Evolutionary conservation across 1,140 invertebrate genomes (phyloP).

Genomic region (Mesaphorura yosii): DNA sequence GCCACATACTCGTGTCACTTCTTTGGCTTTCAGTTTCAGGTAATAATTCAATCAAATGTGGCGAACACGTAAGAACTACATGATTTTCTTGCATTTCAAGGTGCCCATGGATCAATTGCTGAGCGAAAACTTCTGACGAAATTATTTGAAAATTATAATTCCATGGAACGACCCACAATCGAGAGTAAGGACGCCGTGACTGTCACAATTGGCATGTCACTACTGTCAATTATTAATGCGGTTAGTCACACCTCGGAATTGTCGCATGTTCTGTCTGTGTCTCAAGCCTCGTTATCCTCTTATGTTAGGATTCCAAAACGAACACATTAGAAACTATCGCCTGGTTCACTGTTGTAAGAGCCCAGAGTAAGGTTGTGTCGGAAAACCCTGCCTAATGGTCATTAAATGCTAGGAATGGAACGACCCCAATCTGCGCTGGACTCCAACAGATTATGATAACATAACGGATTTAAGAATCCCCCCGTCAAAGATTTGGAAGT

Average conservation of each 20-base stretch:
- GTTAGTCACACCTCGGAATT: not conserved
- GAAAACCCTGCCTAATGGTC: not conserved
- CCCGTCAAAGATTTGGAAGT: slow-evolving; percentile 3
- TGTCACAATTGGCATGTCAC: not conserved
- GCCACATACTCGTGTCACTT: too few relatives aligned
- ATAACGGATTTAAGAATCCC: slow-evolving; percentile 1
- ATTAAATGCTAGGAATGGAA: slow-evolving; percentile 5
- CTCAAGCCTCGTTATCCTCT: too few relatives aligned
- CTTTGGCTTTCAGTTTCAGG: too few relatives aligned
- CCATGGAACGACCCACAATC: not conserved
- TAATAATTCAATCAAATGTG: too few relatives aligned
- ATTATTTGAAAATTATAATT: not conserved
- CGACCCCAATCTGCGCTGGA: slow-evolving; percentile 6
- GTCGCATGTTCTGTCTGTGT: too few relatives aligned
- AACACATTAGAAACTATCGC: not conserved
- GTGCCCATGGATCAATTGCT: too few relatives aligned
- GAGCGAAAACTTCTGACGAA: too few relatives aligned
- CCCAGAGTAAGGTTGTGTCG: not conserved
- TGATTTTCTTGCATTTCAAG: too few relatives aligned
- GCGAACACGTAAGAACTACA: too few relatives aligned
- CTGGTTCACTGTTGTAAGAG: not conserved
- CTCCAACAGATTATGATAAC: not conserved
- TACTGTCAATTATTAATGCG: not conserved
- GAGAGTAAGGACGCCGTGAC: not conserved
- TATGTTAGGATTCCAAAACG: too few relatives aligned